Conservation (phyloP, 2,113 vertebrate species). For the Tor tambroides region DNA sequence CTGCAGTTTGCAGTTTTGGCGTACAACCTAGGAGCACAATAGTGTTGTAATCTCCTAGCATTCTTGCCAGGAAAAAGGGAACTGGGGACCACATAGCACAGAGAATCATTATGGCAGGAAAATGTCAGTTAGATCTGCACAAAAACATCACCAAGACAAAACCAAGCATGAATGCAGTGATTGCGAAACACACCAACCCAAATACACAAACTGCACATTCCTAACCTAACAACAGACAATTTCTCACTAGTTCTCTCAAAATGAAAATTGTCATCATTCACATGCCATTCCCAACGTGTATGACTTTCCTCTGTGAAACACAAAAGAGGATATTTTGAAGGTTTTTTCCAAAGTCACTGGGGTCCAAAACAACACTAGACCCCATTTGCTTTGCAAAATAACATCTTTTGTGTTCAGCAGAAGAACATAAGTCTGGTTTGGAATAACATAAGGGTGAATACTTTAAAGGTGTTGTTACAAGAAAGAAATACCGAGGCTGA, state of each 20-base stretch:
- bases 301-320: background rate
- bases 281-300: background rate
- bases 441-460: background rate
- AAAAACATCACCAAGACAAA: background rate
- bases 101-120: background rate
- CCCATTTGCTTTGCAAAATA: background rate
- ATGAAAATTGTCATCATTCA: background rate
- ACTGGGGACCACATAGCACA: background rate
- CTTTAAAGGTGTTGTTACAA: slow-evolving; percentile 1
- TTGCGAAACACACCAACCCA: background rate
- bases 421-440: background rate
- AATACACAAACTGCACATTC: background rate
- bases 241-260: background rate
- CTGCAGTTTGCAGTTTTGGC: background rate
- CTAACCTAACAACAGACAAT: background rate
- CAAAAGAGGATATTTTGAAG: background rate
- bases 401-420: background rate
- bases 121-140: slow-evolving; percentile 11
- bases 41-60: background rate
- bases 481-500: slow-evolving; percentile 21
- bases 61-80: background rate
- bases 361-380: background rate
- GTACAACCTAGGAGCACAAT: background rate
- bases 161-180: background rate
- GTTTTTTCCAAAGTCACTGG: background rate